Conservation (phyloP, 2,113 vertebrate species). For the Gadus macrocephalus region DNA sequence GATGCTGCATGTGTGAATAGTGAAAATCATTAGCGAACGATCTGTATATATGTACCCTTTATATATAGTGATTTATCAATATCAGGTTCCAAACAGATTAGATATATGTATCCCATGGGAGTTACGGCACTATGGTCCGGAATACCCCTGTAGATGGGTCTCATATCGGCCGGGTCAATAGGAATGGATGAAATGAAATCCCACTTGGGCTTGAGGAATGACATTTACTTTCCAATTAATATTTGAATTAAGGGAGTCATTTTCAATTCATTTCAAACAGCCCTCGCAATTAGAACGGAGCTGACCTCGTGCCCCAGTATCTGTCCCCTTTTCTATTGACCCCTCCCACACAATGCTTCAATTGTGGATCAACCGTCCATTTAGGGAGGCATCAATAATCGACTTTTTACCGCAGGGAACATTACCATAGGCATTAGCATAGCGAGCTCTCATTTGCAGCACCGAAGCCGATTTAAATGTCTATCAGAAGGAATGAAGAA, state of each 20-base stretch:
- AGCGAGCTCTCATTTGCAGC: slow-evolving; percentile 25
- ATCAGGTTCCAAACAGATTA: slow-evolving; percentile 15
- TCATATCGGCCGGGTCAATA: slow-evolving; percentile 34
- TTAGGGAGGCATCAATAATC: slow-evolving; percentile 65
- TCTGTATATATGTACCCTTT: too few relatives aligned
- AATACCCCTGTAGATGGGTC: slow-evolving; percentile 14
- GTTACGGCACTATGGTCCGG: slow-evolving; percentile 15
- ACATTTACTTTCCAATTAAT: slow-evolving; percentile 64
- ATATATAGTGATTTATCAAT: too few relatives aligned
- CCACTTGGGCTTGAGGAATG: slow-evolving; percentile 46
- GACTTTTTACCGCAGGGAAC: slow-evolving; percentile 40
- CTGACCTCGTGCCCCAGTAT: slow-evolving; percentile 55
- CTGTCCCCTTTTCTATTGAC: slow-evolving; percentile 52
- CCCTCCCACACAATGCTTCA: slow-evolving; percentile 42
- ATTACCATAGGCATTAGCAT: slow-evolving; percentile 61
- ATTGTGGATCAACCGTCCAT: slow-evolving; percentile 63
- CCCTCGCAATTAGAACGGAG: slow-evolving; percentile 46
- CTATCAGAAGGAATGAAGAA: slow-evolving; percentile 41
- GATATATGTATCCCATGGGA: neutral
- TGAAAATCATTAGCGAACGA: too few relatives aligned
- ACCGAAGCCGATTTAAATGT: slow-evolving; percentile 50
- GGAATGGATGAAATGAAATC: slow-evolving; percentile 35
- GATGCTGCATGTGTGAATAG: too few relatives aligned
- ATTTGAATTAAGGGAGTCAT: slow-evolving; percentile 58
- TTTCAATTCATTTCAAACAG: slow-evolving; percentile 53